These are phyloP conservation scores for Cheilosia soror DNA, from an alignment of 2,888 invertebrate genomes.

Conservation along the genomic window DNA sequence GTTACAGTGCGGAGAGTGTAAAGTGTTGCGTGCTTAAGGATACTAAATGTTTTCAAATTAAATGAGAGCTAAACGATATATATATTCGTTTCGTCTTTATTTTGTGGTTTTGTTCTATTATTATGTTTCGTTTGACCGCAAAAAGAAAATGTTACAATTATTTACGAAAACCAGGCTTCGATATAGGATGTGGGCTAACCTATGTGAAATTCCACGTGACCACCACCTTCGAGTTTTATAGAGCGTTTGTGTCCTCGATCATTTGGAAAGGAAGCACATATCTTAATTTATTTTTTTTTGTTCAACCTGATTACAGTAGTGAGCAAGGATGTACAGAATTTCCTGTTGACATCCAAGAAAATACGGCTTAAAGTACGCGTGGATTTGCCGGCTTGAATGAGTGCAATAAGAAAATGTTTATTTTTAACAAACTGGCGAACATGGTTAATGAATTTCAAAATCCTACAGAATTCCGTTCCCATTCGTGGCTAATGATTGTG, in stretches of 20 bases:
- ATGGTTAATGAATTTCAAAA: constrained; percentile 53
- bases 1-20: constrained; percentile 18
- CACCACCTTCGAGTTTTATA: not conserved
- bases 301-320: constrained; percentile 34
- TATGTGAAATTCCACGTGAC: constrained; percentile 51
- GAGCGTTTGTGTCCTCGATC: constrained; percentile 27
- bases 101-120: constrained; percentile 40
- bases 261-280: constrained; percentile 35
- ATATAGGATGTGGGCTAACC: not conserved
- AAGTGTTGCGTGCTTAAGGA: constrained; percentile 63
- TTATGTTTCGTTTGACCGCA: constrained; percentile 28
- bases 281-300: constrained; percentile 41
- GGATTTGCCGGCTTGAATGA: constrained; percentile 56
- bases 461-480: constrained; percentile 44
- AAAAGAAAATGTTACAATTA: not conserved
- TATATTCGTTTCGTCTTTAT: constrained; percentile 22
- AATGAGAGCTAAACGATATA: constrained; percentile 70
- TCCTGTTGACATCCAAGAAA: constrained; percentile 54
- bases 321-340: constrained; percentile 42
- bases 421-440: constrained; percentile 54
- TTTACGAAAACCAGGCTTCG: too few relatives aligned
- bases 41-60: constrained; percentile 72
- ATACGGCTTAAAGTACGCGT: not conserved
- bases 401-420: constrained; percentile 58
- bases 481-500: constrained; percentile 77